A percentile compares a stretch with the other conserved stretches of the same genome.
Conservation (phyloP, 2,888 invertebrate genomes). For the Gastracanthus pulcherrimus region DNA sequence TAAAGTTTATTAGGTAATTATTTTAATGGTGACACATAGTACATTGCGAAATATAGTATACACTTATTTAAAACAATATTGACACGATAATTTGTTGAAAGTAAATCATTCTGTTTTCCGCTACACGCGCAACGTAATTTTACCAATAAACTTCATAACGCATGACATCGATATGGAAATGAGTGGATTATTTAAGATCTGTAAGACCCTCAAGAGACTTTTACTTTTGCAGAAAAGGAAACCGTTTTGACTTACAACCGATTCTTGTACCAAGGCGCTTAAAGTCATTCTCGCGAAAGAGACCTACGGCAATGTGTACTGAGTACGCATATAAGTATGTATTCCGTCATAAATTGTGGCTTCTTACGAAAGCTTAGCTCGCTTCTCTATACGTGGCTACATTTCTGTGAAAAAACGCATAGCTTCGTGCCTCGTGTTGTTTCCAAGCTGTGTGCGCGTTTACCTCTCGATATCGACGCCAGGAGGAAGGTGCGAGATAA, state of each 20-base stretch:
- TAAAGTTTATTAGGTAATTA: too few relatives aligned
- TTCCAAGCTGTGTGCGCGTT: background rate
- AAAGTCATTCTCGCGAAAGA: slow-evolving; percentile 5
- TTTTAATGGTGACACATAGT: too few relatives aligned
- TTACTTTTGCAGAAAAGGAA: background rate
- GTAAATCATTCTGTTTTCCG: too few relatives aligned
- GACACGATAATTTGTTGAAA: too few relatives aligned
- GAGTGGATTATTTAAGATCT: too few relatives aligned
- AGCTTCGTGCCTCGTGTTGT: background rate
- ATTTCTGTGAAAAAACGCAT: background rate
- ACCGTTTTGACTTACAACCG: background rate
- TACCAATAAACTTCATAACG: too few relatives aligned
- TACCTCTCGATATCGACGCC: background rate
- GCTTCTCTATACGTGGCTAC: background rate
- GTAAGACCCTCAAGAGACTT: too few relatives aligned
- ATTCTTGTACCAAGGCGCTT: background rate
- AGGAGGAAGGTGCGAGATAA: background rate
- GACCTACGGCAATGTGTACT: background rate
- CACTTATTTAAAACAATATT: too few relatives aligned
- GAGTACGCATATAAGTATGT: background rate
- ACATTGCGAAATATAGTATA: too few relatives aligned
- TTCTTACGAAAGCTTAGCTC: slow-evolving; percentile 44
- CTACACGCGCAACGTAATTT: too few relatives aligned
- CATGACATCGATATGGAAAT: too few relatives aligned
- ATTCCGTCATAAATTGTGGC: slow-evolving; percentile 21